phyloP scores from a whole-genome alignment of 2,888 invertebrate species.

The Caenorhabditis uteleia region DNA sequence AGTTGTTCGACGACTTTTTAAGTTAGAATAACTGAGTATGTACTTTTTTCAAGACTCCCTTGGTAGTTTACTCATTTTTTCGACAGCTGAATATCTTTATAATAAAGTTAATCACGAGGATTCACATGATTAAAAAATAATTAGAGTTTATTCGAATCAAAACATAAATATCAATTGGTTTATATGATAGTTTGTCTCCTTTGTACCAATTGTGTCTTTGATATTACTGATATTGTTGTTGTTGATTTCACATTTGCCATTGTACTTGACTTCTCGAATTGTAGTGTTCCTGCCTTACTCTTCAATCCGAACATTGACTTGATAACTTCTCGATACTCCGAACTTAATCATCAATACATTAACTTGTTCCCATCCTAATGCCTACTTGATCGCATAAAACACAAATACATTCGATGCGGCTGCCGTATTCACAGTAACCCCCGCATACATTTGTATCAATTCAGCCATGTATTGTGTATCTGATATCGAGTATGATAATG shows the following conservation, averaged over 20 bases:
- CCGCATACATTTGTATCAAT: slow-evolving; percentile 45
- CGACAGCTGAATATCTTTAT: no score
- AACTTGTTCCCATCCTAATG: no score
- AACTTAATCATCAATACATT: slow-evolving; percentile 3
- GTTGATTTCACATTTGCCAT: slow-evolving; percentile 1
- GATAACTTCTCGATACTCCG: slow-evolving; percentile 33
- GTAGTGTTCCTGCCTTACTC: slow-evolving; percentile 9
- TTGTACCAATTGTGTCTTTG: no score
- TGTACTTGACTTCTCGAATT: slow-evolving; percentile 4
- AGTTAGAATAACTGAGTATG: no score
- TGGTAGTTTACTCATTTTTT: no score
- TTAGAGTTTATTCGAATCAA: no score
- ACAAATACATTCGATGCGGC: slow-evolving; percentile 42
- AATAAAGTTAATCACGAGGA: no score
- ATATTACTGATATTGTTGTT: slow-evolving; percentile 11
- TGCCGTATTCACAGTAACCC: slow-evolving; percentile 42
- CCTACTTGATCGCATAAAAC: slow-evolving; percentile 41
- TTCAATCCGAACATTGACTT: slow-evolving; percentile 21
- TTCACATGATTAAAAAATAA: no score
- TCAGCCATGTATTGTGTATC: slow-evolving; percentile 13
- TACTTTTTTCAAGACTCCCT: no score
- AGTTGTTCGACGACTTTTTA: no score
- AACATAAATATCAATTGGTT: no score
- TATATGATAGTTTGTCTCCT: no score
- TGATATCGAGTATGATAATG: slow-evolving; percentile 23